phyloP scores from a whole-genome alignment of 2,888 invertebrate genomes.

The Drosophila picticornis region DNA sequence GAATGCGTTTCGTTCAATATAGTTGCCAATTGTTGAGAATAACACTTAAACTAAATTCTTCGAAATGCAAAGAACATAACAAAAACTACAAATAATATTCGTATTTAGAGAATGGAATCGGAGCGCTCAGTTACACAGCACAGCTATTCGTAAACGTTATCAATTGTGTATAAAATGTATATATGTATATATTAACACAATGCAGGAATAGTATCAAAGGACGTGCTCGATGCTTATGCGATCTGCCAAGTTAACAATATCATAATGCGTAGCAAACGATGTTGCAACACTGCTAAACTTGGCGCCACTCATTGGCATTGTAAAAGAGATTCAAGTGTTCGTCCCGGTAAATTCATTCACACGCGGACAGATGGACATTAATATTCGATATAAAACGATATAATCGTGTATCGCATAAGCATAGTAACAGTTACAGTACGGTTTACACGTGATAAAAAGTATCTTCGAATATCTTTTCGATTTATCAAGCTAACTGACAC shows the following conservation, averaged over 20 bases:
- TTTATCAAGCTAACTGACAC: background rate
- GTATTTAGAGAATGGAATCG: slow-evolving; percentile 5
- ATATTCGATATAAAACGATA: background rate
- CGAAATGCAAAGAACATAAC: slow-evolving; percentile 28
- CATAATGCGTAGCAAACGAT: background rate
- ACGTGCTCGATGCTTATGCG: slow-evolving; percentile 2
- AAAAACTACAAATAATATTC: slow-evolving; percentile 10
- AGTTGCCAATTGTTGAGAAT: slow-evolving; percentile 37
- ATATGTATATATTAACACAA: slow-evolving; percentile 30
- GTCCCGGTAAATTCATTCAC: too few species aligned
- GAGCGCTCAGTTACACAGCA: slow-evolving; percentile 36
- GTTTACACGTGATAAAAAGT: slow-evolving; percentile 10
- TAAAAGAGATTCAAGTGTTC: background rate
- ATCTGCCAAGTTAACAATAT: slow-evolving; percentile 14
- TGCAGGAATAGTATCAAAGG: slow-evolving; percentile 28
- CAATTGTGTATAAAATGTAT: slow-evolving; percentile 18
- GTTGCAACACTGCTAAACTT: background rate
- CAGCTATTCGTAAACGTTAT: slow-evolving; percentile 24
- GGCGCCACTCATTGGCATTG: background rate
- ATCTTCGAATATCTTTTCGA: background rate
- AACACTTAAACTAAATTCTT: slow-evolving; percentile 61
- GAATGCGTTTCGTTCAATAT: slow-evolving; percentile 45
- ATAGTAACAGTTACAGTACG: slow-evolving; percentile 3
- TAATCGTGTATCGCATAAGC: slow-evolving; percentile 12
- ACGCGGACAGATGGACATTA: background rate